Percentiles rank a stretch among this genome's conserved stretches.
phyloP scores from a whole-genome alignment of 2,888 invertebrate species.

The Cheilosia impressa region DNA sequence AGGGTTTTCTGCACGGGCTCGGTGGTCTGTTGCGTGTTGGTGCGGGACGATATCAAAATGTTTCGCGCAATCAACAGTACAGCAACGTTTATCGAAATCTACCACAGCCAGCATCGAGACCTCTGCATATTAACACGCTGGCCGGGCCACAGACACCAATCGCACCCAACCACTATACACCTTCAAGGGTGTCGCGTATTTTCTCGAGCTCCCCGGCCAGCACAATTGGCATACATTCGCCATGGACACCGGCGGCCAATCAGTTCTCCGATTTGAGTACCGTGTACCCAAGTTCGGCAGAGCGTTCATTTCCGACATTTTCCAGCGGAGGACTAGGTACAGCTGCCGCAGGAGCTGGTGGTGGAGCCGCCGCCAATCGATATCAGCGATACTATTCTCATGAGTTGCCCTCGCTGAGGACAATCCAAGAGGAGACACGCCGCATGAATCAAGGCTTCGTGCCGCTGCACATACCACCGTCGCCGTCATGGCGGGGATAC shows the following conservation, averaged over 20 bases:
- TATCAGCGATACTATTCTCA: slow-evolving; percentile 86
- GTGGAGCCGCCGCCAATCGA: slow-evolving; percentile 80
- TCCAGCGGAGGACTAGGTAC: slow-evolving; percentile 84
- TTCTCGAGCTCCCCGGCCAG: slow-evolving; percentile 88
- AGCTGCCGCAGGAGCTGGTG: slow-evolving; percentile 84
- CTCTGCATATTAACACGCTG: slow-evolving; percentile 83
- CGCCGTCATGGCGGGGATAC: slow-evolving; percentile 85
- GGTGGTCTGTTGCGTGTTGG: slow-evolving; percentile 81
- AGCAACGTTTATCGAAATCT: slow-evolving; percentile 80
- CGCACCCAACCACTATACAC: slow-evolving; percentile 82
- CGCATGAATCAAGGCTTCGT: slow-evolving; percentile 85
- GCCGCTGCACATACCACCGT: slow-evolving; percentile 87
- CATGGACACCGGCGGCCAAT: slow-evolving; percentile 89
- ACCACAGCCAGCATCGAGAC: slow-evolving; percentile 81
- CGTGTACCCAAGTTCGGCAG: slow-evolving; percentile 91
- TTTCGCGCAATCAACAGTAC: slow-evolving; percentile 78
- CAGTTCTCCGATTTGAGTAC: slow-evolving; percentile 93
- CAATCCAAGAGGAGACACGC: slow-evolving; percentile 89
- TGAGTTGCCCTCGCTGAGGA: slow-evolving; percentile 88
- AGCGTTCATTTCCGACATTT: slow-evolving; percentile 91
- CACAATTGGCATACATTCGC: slow-evolving; percentile 85
- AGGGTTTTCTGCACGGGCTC: slow-evolving; percentile 84
- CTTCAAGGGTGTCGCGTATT: slow-evolving; percentile 84
- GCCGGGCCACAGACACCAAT: slow-evolving; percentile 77
- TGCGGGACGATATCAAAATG: slow-evolving; percentile 81